Percentiles rank a stretch among this genome's conserved stretches.
Conservation (phyloP, 2,888 invertebrate genomes). For the Lasius platythorax region DNA sequence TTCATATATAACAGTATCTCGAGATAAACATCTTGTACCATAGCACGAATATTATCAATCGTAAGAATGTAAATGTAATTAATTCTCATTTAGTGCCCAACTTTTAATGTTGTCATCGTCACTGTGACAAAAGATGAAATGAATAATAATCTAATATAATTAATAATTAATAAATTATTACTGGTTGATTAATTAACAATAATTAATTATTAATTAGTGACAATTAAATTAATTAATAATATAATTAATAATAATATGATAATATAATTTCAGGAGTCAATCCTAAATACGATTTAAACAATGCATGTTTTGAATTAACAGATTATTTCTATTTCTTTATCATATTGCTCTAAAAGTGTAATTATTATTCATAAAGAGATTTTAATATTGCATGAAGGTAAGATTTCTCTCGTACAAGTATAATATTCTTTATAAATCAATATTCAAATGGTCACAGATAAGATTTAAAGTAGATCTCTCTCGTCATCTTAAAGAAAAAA, state of each 20-base stretch:
- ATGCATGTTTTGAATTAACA: background rate
- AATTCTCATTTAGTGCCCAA: background rate
- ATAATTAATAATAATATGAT: too few species aligned
- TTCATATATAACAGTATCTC: background rate
- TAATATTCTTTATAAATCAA: background rate
- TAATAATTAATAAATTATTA: too few species aligned
- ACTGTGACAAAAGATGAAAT: background rate
- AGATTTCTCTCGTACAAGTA: background rate
- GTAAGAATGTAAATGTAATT: slow-evolving; percentile 7
- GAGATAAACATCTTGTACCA: background rate
- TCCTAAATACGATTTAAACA: background rate
- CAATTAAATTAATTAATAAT: too few species aligned
- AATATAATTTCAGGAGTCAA: background rate
- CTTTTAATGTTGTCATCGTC: background rate
- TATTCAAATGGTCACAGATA: background rate
- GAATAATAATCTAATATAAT: too few species aligned
- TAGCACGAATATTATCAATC: background rate
- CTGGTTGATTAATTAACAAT: too few species aligned
- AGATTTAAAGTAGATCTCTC: background rate
- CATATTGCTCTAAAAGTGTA: background rate
- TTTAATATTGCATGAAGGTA: background rate
- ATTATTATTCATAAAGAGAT: slow-evolving; percentile 4
- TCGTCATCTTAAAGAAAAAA: too few species aligned
- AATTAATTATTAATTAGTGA: too few species aligned
- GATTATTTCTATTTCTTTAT: background rate